Evolutionary conservation across 2,113 vertebrate genomes (phyloP), one percentile per base, ranked within the genome.

Genomic region (Apeltes quadracus): DNA sequence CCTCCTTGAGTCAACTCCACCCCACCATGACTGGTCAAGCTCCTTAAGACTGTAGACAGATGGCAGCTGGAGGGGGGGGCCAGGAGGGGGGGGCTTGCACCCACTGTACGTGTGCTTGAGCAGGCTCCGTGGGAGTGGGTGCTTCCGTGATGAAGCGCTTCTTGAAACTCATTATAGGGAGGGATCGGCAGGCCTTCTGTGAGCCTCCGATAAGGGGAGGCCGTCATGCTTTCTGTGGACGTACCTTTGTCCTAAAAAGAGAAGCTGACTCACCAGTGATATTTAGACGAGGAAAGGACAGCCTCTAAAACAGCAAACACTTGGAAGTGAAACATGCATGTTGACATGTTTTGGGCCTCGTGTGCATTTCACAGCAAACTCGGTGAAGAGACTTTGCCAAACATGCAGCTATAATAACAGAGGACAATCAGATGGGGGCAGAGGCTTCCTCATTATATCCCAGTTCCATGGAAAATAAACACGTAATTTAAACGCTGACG

Each of bases 121-220:
- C 32, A 39, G 39, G 57, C 51, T 68, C 61, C n/a, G 72, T 76
- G 76, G 75, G 84, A 84, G 67, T 68, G 62, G 61, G 66, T 43
- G 50, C 82, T 79, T 27, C 64, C 48, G 70, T 88, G 90, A 92
- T 84, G 78, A 89, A 85, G 85, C 83, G 79, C 58, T 83, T 82
- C 53, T 84, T 76, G 25, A 72, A 78, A 81, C 63, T 70, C 76
- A 86, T 80, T 73, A 64, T 4, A 75, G 62, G 74, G 69, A 76
- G 73, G 78, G 71, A 44, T 72, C 46, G 48, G 57, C 70, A 68
- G 48, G 65, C 65, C 1, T 56, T 38, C 83, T 91, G 87, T 22
- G 14, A 78, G 72, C 69, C 50, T 59, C 81, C 86, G 89, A 92
- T 93, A 89, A 91, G 81, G 58, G 65, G n/a, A 69, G 39, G 61